These are phyloP conservation scores for Ochlodes sylvanus DNA, from an alignment of 2,888 invertebrate species.

Conservation along the genomic window DNA sequence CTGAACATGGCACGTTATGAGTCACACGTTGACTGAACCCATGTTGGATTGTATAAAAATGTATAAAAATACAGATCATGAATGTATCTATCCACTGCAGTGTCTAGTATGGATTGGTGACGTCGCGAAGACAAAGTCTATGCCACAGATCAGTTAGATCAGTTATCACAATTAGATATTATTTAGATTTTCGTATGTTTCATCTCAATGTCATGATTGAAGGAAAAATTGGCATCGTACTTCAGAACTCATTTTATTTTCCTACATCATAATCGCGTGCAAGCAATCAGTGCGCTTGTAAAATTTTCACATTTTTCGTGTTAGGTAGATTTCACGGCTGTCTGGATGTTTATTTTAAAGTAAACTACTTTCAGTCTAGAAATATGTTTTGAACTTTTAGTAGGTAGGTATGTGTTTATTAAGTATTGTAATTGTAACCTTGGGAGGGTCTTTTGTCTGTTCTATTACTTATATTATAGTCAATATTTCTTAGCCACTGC, in stretches of 20 bases:
- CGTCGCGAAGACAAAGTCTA: slow-evolving; percentile 7
- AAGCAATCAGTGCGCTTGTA: slow-evolving; percentile 6
- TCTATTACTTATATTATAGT: no score
- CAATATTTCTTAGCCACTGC: no score
- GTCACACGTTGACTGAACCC: neutral
- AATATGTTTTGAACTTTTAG: neutral
- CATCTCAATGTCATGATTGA: slow-evolving; percentile 31
- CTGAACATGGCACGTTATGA: neutral
- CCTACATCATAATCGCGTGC: slow-evolving; percentile 18
- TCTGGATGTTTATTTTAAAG: slow-evolving; percentile 8
- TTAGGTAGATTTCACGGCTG: neutral
- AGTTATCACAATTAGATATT: neutral
- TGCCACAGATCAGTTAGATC: no score
- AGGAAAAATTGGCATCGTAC: slow-evolving; percentile 24
- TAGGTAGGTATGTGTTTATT: neutral
- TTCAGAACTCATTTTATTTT: slow-evolving; percentile 23
- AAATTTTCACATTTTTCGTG: slow-evolving; percentile 26
- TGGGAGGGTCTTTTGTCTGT: no score
- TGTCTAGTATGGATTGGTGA: neutral
- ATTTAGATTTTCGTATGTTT: slow-evolving; percentile 24
- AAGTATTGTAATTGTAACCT: no score
- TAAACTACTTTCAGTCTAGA: neutral
- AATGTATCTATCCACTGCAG: neutral
- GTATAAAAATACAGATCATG: no score
- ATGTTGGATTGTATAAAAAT: neutral